Evolutionary conservation across 2,797 vertebrate species (phyloP).

Genomic region (Rousettus madagascariensis): DNA sequence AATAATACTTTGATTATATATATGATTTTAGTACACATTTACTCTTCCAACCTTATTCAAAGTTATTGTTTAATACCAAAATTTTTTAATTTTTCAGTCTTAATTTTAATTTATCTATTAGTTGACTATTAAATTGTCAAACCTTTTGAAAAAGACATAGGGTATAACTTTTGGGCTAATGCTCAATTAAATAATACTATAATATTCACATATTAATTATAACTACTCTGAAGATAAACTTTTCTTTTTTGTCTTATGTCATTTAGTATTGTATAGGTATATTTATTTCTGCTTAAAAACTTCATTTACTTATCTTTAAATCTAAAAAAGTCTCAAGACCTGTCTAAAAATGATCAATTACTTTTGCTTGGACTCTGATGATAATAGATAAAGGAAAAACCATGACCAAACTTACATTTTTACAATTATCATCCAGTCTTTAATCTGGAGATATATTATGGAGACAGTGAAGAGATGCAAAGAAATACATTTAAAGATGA

Average conservation of each 20-base stretch:
- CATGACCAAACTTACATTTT: neutral
- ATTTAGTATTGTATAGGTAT: neutral
- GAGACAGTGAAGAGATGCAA: neutral
- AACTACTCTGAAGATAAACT: neutral
- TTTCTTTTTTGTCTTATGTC: neutral
- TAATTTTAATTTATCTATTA: neutral
- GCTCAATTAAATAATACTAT: neutral
- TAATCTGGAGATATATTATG: slow-evolving; percentile 20
- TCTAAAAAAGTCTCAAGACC: neutral
- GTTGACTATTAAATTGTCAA: neutral
- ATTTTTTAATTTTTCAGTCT: neutral
- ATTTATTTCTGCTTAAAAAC: neutral
- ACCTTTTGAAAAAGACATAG: neutral
- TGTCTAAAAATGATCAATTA: neutral
- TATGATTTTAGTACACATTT: neutral
- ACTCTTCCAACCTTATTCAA: neutral
- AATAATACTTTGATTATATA: neutral
- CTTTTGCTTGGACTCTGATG: neutral
- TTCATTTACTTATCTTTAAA: neutral
- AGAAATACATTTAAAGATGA: neutral
- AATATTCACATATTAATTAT: neutral
- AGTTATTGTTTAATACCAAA: neutral
- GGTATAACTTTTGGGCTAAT: neutral
- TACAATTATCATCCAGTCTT: neutral
- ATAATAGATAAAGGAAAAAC: neutral